Evolutionary conservation across 2,797 vertebrate species (phyloP).

Genomic region (Varecia variegata): DNA sequence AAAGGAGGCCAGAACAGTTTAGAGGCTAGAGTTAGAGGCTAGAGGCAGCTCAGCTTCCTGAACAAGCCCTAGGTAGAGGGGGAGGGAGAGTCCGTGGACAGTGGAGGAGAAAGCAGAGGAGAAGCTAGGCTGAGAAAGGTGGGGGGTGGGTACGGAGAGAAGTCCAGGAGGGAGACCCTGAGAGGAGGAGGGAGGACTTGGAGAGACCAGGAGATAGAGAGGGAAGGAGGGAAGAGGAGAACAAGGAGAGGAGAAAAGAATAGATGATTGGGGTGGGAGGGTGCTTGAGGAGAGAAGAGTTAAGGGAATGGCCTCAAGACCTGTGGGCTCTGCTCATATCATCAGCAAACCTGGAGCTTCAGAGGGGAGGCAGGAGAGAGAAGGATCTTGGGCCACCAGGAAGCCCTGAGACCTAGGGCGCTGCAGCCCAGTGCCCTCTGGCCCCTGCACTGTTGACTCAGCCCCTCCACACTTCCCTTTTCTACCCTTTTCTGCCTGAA

Average conservation of each 20-base stretch:
- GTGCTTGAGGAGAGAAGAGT: no score
- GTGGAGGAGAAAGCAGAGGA: neutral
- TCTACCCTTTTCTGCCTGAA: neutral
- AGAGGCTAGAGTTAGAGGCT: neutral
- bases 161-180: neutral
- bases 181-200: neutral
- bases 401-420: neutral
- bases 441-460: slow-evolving; percentile 53
- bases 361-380: neutral
- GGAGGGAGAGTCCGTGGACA: neutral
- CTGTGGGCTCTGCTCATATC: neutral
- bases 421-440: neutral
- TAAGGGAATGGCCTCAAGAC: neutral
- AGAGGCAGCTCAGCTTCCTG: neutral
- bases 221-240: neutral
- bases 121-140: neutral
- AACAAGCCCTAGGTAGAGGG: neutral
- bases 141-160: neutral
- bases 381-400: neutral
- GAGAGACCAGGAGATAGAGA: neutral
- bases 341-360: neutral
- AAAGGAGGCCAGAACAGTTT: neutral
- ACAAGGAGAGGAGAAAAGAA: neutral
- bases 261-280: neutral
- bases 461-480: slow-evolving; percentile 57